These are phyloP conservation scores for Colletes latitarsis DNA, from an alignment of 1,140 invertebrate genomes.

Conservation along the genomic window DNA sequence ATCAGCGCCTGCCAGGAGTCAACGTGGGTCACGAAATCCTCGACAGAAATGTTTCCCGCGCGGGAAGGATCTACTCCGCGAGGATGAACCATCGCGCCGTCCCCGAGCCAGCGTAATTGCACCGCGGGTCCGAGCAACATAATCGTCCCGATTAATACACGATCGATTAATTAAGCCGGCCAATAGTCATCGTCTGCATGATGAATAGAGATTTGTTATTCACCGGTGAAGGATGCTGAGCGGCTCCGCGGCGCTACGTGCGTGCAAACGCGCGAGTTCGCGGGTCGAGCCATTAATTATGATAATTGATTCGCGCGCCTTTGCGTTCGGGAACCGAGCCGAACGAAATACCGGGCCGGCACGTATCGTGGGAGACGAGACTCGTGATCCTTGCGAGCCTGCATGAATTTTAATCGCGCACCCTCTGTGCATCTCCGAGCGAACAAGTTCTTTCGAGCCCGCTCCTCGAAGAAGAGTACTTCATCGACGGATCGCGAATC, in stretches of 20 bases:
- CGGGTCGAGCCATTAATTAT: slow-evolving; percentile 57
- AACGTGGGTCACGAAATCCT: slow-evolving; percentile 6
- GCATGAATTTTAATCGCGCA: slow-evolving; percentile 15
- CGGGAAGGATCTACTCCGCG: slow-evolving; percentile 20
- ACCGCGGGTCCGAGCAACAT: slow-evolving; percentile 26
- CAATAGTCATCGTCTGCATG: slow-evolving; percentile 43
- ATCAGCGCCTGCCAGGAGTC: slow-evolving; percentile 1
- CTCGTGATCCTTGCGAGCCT: neutral
- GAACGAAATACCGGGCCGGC: slow-evolving; percentile 15
- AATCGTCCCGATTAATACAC: slow-evolving; percentile 58
- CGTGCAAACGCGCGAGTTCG: slow-evolving; percentile 43
- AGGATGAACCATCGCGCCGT: slow-evolving; percentile 10
- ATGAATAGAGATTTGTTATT: slow-evolving; percentile 58
- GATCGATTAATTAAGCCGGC: slow-evolving; percentile 62
- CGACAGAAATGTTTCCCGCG: slow-evolving; percentile 6
- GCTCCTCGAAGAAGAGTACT: neutral
- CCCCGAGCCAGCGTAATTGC: slow-evolving; percentile 45
- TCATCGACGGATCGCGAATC: neutral
- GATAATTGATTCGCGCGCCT: slow-evolving; percentile 56
- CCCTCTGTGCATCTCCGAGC: neutral
- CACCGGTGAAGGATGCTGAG: slow-evolving; percentile 28
- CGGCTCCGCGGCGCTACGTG: slow-evolving; percentile 9
- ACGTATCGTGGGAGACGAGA: neutral
- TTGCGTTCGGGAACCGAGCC: slow-evolving; percentile 24
- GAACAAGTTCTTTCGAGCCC: neutral